A percentile compares a stretch with the other conserved stretches of the same genome.
Evolutionary conservation across 2,888 invertebrate genomes (phyloP).

Genomic region (Scaptodrosophila latifasciaeformis): DNA sequence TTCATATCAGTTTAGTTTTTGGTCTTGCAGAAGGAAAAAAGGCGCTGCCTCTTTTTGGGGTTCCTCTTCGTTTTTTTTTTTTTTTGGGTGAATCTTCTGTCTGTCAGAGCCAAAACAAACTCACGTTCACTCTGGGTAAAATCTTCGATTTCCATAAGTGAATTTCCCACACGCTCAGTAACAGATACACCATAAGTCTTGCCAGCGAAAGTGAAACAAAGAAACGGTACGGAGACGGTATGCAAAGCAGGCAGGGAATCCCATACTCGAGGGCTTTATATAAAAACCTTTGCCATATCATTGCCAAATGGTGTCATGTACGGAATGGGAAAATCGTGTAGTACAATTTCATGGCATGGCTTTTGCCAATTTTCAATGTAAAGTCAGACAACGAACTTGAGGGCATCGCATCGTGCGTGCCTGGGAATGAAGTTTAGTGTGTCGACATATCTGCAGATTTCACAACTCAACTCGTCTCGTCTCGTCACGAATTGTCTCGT

Average conservation of each 20-base stretch:
- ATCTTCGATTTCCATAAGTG: conserved; percentile 66
- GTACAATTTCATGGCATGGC: conserved; percentile 67
- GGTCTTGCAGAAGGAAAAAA: conserved; percentile 36
- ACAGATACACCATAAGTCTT: conserved; percentile 30
- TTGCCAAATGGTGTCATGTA: conserved; percentile 61
- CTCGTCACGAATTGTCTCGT: no score
- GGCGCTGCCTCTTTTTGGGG: no score
- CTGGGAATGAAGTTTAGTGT: conserved; percentile 17
- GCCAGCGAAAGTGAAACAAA: no score
- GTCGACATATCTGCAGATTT: neutral
- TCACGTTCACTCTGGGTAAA: no score
- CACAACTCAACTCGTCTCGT: no score
- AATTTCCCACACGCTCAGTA: conserved; percentile 37
- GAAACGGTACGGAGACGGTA: no score
- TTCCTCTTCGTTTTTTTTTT: neutral
- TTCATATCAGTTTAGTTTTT: conserved; percentile 65
- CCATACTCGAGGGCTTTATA: conserved; percentile 17
- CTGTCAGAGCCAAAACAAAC: conserved; percentile 16
- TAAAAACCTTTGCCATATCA: conserved; percentile 37
- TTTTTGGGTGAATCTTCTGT: neutral
- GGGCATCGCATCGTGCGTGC: conserved; percentile 14
- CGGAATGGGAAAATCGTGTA: conserved; percentile 66
- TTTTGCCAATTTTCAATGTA: conserved; percentile 57
- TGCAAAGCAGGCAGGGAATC: conserved; percentile 12
- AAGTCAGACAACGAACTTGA: conserved; percentile 24